phyloP scores from a whole-genome alignment of 2,113 vertebrate species.

The Amphiprion percula region DNA sequence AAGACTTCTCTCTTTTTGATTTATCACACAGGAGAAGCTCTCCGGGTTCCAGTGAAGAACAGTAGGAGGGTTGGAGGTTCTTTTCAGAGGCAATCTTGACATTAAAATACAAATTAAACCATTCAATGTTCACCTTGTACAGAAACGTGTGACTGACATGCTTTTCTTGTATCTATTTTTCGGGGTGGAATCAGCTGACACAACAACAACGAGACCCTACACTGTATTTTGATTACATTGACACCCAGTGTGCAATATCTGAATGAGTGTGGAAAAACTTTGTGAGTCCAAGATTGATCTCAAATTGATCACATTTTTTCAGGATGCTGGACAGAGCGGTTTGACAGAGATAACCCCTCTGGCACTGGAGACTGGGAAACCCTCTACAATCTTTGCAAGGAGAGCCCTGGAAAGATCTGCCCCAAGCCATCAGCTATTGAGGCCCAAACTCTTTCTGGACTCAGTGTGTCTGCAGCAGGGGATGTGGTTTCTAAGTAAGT shows the following conservation, averaged over 20 bases:
- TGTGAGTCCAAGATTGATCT: neutral
- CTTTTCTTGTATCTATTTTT: neutral
- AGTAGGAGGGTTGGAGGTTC: neutral
- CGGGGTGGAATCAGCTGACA: too few species aligned
- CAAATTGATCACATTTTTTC: neutral
- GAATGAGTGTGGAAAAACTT: too few species aligned
- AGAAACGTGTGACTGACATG: neutral
- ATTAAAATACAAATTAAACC: neutral
- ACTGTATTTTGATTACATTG: neutral
- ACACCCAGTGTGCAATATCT: too few species aligned
- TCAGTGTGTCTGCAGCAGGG: slow-evolving; percentile 28
- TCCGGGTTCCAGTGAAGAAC: too few species aligned
- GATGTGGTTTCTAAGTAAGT: slow-evolving; percentile 50
- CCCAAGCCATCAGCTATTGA: slow-evolving; percentile 25
- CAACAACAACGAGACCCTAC: too few species aligned
- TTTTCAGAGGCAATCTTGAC: neutral
- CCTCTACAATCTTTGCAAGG: neutral
- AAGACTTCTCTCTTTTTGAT: too few species aligned
- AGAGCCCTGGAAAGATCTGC: slow-evolving; percentile 59
- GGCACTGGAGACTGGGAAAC: slow-evolving; percentile 56
- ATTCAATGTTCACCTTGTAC: neutral
- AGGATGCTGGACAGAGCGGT: slow-evolving; percentile 67
- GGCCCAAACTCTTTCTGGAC: slow-evolving; percentile 37
- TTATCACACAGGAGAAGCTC: too few species aligned
- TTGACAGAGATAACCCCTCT: slow-evolving; percentile 56